These are phyloP conservation scores for Batillaria attramentaria DNA, from an alignment of 1,140 invertebrate genomes.

Conservation along the genomic window DNA sequence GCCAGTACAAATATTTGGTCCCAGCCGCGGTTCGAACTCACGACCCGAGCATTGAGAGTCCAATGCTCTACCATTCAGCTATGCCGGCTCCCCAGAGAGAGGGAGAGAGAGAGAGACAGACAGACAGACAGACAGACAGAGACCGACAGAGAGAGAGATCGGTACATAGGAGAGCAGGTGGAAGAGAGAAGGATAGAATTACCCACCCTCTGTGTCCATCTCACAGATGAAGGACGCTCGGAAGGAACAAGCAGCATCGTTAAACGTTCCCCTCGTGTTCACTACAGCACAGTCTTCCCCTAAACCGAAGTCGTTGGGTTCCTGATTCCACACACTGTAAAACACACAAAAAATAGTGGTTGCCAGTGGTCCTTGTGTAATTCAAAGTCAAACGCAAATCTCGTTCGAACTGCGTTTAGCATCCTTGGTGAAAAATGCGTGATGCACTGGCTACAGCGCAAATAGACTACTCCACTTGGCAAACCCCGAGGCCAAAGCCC, in stretches of 20 bases:
- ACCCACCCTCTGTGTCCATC: slow-evolving; percentile 8
- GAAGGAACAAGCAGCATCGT: background rate
- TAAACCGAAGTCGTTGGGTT: background rate
- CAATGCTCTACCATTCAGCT: background rate
- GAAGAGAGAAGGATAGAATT: background rate
- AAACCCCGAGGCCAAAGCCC: too few relatives aligned
- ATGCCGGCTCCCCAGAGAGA: too few relatives aligned
- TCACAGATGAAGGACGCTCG: slow-evolving; percentile 13
- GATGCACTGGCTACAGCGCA: too few relatives aligned
- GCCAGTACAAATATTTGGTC: too few relatives aligned
- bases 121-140: background rate
- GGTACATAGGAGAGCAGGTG: background rate
- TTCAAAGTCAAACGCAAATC: too few relatives aligned
- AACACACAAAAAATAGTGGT: background rate
- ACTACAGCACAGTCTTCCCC: slow-evolving; percentile 10
- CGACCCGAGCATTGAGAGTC: too few relatives aligned
- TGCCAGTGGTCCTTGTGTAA: too few relatives aligned
- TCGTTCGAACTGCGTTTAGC: too few relatives aligned
- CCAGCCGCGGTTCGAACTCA: too few relatives aligned
- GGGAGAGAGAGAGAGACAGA: background rate
- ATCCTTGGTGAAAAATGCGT: too few relatives aligned
- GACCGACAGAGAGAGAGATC: background rate
- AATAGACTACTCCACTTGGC: too few relatives aligned
- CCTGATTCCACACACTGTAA: background rate
- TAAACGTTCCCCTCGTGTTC: background rate